phyloP scores from a whole-genome alignment of 1,140 invertebrate genomes.

The Portunus trituberculatus region DNA sequence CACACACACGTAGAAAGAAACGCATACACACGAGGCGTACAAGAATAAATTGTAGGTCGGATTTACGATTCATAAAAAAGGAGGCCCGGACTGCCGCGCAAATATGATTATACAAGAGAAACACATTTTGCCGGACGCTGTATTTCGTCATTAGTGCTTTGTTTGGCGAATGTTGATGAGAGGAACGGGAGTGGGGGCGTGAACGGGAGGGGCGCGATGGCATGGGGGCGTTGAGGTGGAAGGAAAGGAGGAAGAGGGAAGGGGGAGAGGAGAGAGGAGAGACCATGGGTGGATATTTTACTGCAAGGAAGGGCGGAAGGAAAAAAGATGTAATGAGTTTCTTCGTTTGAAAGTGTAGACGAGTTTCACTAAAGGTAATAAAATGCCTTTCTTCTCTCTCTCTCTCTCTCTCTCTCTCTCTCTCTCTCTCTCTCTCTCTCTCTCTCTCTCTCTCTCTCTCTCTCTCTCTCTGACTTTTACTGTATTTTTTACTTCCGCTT shows the following conservation, averaged over 20 bases:
- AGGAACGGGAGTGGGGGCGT: not conserved
- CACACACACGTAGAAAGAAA: not conserved
- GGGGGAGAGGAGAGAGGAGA: too few species aligned
- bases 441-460: conserved; percentile 18
- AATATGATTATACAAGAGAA: conserved; percentile 24
- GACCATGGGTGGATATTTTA: not conserved
- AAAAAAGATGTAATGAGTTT: not conserved
- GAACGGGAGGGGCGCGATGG: not conserved
- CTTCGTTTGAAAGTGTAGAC: not conserved
- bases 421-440: not conserved
- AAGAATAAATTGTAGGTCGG: not conserved
- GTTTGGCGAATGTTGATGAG: conserved; percentile 20
- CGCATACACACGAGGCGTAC: not conserved
- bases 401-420: not conserved
- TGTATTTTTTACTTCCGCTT: not conserved
- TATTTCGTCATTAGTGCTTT: not conserved
- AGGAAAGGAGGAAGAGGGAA: not conserved
- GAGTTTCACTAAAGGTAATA: not conserved
- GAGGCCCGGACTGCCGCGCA: not conserved
- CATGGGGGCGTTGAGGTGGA: not conserved
- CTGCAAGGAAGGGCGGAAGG: not conserved
- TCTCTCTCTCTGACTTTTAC: not conserved
- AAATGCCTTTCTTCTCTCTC: not conserved
- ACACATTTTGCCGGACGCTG: conserved; percentile 11
- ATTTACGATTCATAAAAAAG: conserved; percentile 24